These are phyloP conservation scores for Hycleus phaleratus DNA, from an alignment of 1,140 invertebrate genomes.

Conservation along the genomic window DNA sequence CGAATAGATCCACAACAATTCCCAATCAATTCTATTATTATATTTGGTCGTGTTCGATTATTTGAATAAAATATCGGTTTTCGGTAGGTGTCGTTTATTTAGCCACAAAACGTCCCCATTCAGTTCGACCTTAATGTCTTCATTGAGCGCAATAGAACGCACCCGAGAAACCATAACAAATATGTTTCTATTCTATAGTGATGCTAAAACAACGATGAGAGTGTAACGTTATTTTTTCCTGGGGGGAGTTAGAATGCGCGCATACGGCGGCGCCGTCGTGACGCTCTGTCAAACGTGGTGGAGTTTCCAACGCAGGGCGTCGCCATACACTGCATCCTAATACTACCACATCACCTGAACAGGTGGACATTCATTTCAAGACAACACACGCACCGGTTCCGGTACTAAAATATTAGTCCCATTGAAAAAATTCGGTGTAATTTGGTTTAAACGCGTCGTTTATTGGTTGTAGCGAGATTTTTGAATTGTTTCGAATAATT, in stretches of 20 bases:
- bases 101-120: too few species aligned
- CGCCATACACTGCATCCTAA: slow-evolving; percentile 23
- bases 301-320: slow-evolving; percentile 29
- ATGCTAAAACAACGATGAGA: not conserved
- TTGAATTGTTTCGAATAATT: too few species aligned
- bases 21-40: too few species aligned
- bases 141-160: slow-evolving; percentile 9
- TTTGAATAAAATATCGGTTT: too few species aligned
- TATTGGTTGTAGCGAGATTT: not conserved
- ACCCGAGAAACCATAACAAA: slow-evolving; percentile 13
- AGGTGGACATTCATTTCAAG: slow-evolving; percentile 24
- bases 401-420: not conserved
- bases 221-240: slow-evolving; percentile 7
- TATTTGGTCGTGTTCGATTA: too few species aligned
- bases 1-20: too few species aligned
- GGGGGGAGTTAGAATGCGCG: slow-evolving; percentile 24
- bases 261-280: slow-evolving; percentile 21
- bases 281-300: slow-evolving; percentile 28
- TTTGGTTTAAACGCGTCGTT: slow-evolving; percentile 5
- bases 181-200: slow-evolving; percentile 1
- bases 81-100: too few species aligned
- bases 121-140: slow-evolving; percentile 5
- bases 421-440: too few species aligned
- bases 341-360: slow-evolving; percentile 20
- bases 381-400: slow-evolving; percentile 18